Evolutionary conservation across 2,797 vertebrate species (phyloP).

Genomic region (Rhincodon typus): DNA sequence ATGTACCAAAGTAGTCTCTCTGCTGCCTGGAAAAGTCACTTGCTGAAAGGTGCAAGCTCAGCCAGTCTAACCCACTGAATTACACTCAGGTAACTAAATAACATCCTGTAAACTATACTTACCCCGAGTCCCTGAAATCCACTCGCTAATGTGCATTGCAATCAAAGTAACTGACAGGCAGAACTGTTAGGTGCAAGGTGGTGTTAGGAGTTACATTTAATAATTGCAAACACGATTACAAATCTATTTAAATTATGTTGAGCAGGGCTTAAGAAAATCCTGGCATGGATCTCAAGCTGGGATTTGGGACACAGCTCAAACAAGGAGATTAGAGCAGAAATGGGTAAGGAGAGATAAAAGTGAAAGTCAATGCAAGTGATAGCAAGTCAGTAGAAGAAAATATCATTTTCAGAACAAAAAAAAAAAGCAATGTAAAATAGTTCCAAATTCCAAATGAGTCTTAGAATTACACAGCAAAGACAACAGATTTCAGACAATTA

Average conservation of each 20-base stretch:
- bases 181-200: not conserved
- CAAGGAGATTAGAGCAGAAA: not conserved
- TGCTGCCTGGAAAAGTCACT: not conserved
- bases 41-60: not conserved
- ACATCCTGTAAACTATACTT: not conserved
- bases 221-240: not conserved
- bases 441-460: not conserved
- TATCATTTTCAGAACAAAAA: conserved; percentile 36
- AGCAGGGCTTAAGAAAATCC: not conserved
- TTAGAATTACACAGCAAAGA: not conserved
- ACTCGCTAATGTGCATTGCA: not conserved
- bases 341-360: not conserved
- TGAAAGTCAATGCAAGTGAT: not conserved
- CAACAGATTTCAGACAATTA: not conserved
- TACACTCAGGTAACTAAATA: not conserved
- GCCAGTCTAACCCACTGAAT: not conserved
- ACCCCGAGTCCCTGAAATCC: not conserved
- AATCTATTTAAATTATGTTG: not conserved
- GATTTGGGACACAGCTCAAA: not conserved
- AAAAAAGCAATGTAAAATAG: not conserved
- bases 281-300: no score
- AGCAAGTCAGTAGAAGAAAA: not conserved
- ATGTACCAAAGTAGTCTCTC: not conserved
- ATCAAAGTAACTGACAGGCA: not conserved
- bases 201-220: not conserved